Conservation (phyloP, 1,140 invertebrate species). For the Aphis craccivora region DNA sequence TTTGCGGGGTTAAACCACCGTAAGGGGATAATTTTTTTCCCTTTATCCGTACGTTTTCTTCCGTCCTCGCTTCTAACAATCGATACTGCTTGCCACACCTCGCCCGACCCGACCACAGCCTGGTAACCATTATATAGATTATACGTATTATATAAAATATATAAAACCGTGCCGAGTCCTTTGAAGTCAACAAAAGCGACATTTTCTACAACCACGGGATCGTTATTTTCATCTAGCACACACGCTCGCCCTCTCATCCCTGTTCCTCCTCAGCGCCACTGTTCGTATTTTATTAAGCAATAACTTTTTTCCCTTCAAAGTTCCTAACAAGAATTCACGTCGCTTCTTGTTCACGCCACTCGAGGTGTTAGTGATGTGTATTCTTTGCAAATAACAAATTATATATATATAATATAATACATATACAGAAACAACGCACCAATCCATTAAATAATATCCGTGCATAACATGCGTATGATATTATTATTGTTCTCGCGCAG, state of each 20-base stretch:
- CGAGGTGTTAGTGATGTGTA: neutral
- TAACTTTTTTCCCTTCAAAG: neutral
- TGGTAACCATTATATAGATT: constrained; percentile 13
- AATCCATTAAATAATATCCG: neutral
- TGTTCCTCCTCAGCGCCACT: neutral
- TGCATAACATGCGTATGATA: neutral
- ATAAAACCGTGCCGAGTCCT: neutral
- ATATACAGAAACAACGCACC: neutral
- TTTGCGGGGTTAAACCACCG: neutral
- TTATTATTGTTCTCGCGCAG: neutral
- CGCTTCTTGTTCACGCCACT: neutral
- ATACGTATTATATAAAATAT: constrained; percentile 8
- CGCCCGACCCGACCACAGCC: neutral
- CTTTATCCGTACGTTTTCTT: neutral
- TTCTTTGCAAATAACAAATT: neutral
- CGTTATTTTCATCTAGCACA: constrained; percentile 15
- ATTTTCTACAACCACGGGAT: neutral
- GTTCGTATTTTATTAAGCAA: neutral
- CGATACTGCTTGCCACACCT: neutral
- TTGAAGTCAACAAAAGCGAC: constrained; percentile 44
- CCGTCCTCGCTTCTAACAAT: neutral
- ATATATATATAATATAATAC: neutral
- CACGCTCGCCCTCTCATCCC: neutral
- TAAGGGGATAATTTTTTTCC: constrained; percentile 20
- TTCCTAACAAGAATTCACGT: neutral